Evolutionary conservation across 2,888 invertebrate species (phyloP).

Genomic region (Dilophus febrilis): DNA sequence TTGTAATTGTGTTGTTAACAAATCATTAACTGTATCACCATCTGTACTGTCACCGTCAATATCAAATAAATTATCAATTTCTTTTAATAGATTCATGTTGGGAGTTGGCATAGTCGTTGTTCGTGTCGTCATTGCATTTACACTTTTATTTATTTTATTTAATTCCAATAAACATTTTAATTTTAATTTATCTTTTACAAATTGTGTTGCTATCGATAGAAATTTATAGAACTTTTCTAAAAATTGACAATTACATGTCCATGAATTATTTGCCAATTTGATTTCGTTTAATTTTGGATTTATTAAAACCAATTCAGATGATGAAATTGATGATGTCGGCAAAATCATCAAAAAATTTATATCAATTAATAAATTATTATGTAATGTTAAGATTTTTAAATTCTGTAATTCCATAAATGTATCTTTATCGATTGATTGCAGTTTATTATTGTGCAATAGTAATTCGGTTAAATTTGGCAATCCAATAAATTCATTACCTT

Average conservation of each 20-base stretch:
- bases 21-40: no score
- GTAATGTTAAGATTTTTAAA: conserved; percentile 67
- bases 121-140: no score
- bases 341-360: conserved; percentile 63
- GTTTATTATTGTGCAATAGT: conserved; percentile 72
- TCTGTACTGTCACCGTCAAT: no score
- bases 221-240: conserved; percentile 34
- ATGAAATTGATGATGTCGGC: conserved; percentile 33
- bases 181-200: conserved; percentile 55
- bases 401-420: conserved; percentile 70
- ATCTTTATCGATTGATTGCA: conserved; percentile 64
- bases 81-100: not conserved
- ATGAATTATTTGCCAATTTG: no score
- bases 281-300: no score
- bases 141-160: no score
- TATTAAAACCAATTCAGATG: no score
- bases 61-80: not conserved
- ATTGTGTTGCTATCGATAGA: conserved; percentile 56
- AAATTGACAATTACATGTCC: no score
- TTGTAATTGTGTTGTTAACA: no score
- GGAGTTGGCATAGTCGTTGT: not conserved
- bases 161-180: conserved; percentile 57
- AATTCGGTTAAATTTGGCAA: conserved; percentile 69
- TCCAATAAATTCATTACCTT: conserved; percentile 70
- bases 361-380: conserved; percentile 63